Evolutionary conservation across 2,113 vertebrate genomes (phyloP).

Genomic region (Phaethon lepturus): DNA sequence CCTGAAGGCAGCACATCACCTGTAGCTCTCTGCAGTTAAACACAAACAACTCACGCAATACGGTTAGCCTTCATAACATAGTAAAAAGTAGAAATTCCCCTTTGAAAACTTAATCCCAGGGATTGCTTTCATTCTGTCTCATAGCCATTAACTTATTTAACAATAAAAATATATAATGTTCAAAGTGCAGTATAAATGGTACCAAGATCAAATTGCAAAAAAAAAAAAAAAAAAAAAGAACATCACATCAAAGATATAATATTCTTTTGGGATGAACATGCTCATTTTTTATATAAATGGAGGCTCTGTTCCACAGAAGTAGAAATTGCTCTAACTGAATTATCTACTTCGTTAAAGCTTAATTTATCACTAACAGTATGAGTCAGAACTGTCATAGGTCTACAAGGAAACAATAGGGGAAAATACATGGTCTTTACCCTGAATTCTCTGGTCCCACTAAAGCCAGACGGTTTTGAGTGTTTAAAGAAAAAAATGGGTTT

Average conservation of each 20-base stretch:
- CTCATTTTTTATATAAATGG: neutral
- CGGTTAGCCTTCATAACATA: neutral
- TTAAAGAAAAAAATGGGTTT: neutral
- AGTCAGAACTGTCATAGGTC: neutral
- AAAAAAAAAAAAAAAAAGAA: neutral
- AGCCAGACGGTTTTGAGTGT: neutral
- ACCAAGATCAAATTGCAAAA: neutral
- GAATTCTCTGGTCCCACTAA: neutral
- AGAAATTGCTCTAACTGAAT: neutral
- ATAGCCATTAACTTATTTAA: neutral
- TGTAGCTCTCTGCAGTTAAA: neutral
- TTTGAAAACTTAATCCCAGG: neutral
- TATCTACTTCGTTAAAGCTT: neutral
- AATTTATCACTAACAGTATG: slow-evolving; percentile 10
- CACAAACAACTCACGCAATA: neutral
- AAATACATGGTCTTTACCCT: neutral
- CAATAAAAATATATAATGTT: neutral
- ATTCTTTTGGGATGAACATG: neutral
- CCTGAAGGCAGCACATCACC: neutral
- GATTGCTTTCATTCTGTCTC: neutral
- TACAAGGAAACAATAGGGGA: neutral
- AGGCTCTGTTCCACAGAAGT: neutral
- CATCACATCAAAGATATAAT: neutral
- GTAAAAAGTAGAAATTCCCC: neutral
- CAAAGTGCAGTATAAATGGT: neutral